Percentiles rank a stretch among this genome's conserved stretches.
These are phyloP conservation scores for Xestia rhomboidea DNA, from an alignment of 2,888 invertebrate species.

Conservation along the genomic window DNA sequence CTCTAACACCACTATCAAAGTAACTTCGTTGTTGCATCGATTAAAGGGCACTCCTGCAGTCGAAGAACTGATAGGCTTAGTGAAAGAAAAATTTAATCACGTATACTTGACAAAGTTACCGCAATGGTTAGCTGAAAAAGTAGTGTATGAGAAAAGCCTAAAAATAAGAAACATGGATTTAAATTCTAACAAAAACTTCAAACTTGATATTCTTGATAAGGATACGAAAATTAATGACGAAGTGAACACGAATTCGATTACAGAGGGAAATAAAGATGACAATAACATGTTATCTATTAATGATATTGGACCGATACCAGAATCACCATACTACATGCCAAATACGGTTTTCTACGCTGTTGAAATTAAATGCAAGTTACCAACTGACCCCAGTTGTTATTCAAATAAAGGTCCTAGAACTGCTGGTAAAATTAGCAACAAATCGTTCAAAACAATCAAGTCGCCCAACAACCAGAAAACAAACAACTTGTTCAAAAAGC, in stretches of 20 bases:
- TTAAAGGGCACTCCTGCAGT: not conserved
- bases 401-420: not conserved
- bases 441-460: not conserved
- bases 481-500: not conserved
- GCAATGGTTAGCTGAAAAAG: constrained; percentile 1
- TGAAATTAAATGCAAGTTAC: constrained; percentile 29
- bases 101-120: constrained; percentile 28
- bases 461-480: not conserved
- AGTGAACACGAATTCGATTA: constrained; percentile 14
- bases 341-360: constrained; percentile 26
- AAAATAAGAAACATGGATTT: not conserved
- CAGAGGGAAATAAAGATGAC: not conserved
- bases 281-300: not conserved
- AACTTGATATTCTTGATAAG: not conserved
- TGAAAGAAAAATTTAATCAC: constrained; percentile 4
- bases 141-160: constrained; percentile 3
- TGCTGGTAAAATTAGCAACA: not conserved
- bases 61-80: not conserved
- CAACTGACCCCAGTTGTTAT: constrained; percentile 11
- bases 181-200: too few species aligned
- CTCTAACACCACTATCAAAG: not conserved
- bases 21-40: constrained; percentile 30
- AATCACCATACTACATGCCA: constrained; percentile 7
- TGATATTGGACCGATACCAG: not conserved
- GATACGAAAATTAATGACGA: not conserved